Evolutionary conservation across 2,113 vertebrate species (phyloP).

Genomic region (Amia ocellicauda): DNA sequence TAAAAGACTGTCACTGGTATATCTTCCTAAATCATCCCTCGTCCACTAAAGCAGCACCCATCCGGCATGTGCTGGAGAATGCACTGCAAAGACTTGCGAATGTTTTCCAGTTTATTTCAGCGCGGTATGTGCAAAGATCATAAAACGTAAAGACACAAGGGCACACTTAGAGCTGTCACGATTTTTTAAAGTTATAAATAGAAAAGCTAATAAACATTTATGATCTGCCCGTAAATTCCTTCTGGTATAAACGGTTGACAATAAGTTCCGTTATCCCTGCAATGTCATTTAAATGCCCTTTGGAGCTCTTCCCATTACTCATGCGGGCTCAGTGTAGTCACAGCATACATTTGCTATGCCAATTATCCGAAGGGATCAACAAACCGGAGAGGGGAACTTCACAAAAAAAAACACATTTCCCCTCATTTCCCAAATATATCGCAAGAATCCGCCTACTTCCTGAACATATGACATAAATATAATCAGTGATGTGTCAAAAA

Average conservation of each 20-base stretch:
- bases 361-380: constrained; percentile 38
- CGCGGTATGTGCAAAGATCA: constrained; percentile 49
- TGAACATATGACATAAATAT: no score
- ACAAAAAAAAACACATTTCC: not conserved
- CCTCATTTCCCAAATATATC: not conserved
- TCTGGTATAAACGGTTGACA: constrained; percentile 59
- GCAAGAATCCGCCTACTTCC: no score
- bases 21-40: constrained; percentile 69
- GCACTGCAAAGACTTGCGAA: constrained; percentile 40
- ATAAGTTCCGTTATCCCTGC: constrained; percentile 61
- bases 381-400: constrained; percentile 21
- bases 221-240: constrained; percentile 61
- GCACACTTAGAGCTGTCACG: constrained; percentile 49
- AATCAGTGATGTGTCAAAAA: no score
- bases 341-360: constrained; percentile 34
- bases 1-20: constrained; percentile 70
- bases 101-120: constrained; percentile 47
- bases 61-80: constrained; percentile 38
- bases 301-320: constrained; percentile 51
- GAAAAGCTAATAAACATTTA: constrained; percentile 75
- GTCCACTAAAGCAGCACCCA: constrained; percentile 50
- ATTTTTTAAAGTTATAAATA: constrained; percentile 69
- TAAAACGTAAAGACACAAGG: constrained; percentile 60
- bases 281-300: constrained; percentile 64
- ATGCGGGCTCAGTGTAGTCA: constrained; percentile 29